These are phyloP conservation scores for Ictidomys tridecemlineatus DNA, from an alignment of 2,113 vertebrate species.

Conservation along the genomic window DNA sequence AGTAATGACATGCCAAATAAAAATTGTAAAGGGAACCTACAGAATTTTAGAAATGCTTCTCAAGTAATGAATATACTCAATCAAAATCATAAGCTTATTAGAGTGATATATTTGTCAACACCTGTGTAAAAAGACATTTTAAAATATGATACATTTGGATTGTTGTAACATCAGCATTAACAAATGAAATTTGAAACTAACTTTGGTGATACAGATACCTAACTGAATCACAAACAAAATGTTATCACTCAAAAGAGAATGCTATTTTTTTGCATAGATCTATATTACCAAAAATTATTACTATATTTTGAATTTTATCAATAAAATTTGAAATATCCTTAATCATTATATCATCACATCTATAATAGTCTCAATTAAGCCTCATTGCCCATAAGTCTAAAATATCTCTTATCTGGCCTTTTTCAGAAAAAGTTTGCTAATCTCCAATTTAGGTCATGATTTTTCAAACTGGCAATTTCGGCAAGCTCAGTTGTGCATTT, in stretches of 20 bases:
- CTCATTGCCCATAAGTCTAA: background rate
- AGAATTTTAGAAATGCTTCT: background rate
- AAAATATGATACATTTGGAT: background rate
- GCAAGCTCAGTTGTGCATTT: background rate
- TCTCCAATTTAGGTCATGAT: background rate
- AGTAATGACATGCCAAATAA: background rate
- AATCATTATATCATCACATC: background rate
- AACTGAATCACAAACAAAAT: background rate
- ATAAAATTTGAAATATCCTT: background rate
- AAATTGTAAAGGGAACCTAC: background rate
- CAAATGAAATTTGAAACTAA: background rate
- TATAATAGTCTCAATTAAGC: background rate
- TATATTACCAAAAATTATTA: background rate
- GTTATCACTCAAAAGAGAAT: background rate
- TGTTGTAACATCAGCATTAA: background rate
- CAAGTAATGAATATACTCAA: background rate
- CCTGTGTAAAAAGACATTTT: background rate
- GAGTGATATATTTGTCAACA: background rate
- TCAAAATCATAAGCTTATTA: background rate
- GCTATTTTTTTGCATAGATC: background rate
- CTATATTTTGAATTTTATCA: background rate
- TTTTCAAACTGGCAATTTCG: background rate
- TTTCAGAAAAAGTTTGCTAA: background rate
- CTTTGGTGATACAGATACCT: background rate
- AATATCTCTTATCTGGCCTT: background rate